phyloP scores from a whole-genome alignment of 2,797 vertebrate genomes.

The Balearica regulorum region DNA sequence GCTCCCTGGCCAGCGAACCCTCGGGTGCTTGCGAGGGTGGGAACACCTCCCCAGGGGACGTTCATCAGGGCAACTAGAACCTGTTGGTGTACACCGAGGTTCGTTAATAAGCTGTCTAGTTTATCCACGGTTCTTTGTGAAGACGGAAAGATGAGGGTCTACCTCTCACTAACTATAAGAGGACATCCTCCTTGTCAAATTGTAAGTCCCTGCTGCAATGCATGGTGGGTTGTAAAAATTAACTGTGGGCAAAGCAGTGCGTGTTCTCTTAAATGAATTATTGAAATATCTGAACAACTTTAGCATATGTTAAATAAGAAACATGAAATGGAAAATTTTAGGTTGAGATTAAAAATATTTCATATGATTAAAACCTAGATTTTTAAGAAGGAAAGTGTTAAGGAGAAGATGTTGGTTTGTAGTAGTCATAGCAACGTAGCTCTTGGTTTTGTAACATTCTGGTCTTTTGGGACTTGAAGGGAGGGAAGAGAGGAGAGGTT shows the following conservation, averaged over 20 bases:
- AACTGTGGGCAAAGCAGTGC: neutral
- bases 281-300: neutral
- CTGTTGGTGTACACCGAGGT: neutral
- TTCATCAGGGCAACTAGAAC: neutral
- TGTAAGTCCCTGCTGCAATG: neutral
- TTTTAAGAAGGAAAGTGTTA: neutral
- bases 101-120: neutral
- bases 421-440: slow-evolving; percentile 28
- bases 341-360: neutral
- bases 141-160: neutral
- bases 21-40: fast-evolving
- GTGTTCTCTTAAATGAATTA: neutral
- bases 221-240: neutral
- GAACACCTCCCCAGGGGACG: no score
- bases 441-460: neutral
- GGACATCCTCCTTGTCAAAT: neutral
- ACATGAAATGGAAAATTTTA: neutral
- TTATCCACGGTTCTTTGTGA: neutral
- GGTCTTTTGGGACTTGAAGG: neutral
- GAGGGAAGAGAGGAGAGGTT: neutral
- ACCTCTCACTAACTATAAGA: neutral
- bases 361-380: neutral
- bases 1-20: no score
- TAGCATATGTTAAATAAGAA: neutral
- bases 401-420: neutral